phyloP scores from a whole-genome alignment of 2,888 invertebrate species.

The Pollenia amentaria region DNA sequence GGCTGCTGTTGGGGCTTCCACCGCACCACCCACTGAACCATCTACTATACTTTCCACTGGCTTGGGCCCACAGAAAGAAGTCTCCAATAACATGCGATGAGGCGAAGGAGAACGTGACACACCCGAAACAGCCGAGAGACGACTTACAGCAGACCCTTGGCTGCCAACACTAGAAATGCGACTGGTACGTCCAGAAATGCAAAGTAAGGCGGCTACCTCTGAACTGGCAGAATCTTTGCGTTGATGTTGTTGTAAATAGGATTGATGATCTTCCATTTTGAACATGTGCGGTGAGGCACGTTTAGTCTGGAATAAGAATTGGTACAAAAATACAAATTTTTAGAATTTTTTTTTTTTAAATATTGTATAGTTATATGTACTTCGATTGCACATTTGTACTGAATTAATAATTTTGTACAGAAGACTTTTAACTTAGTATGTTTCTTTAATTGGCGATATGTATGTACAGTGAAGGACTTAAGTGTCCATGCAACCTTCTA shows the following conservation, averaged over 20 bases:
- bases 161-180: slow-evolving; percentile 93
- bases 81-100: slow-evolving; percentile 95
- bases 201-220: slow-evolving; percentile 90
- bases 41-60: slow-evolving; percentile 87
- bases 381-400: too few species aligned
- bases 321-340: background rate
- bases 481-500: too few species aligned
- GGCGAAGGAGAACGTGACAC: slow-evolving; percentile 92
- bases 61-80: slow-evolving; percentile 95
- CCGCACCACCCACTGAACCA: slow-evolving; percentile 84
- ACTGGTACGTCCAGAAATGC: slow-evolving; percentile 92
- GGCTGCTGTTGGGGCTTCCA: slow-evolving; percentile 86
- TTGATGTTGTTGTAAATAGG: slow-evolving; percentile 86
- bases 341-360: background rate
- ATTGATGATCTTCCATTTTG: slow-evolving; percentile 84
- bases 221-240: slow-evolving; percentile 91
- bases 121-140: slow-evolving; percentile 86
- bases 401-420: too few species aligned
- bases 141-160: slow-evolving; percentile 89
- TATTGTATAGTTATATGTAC: too few species aligned
- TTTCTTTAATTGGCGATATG: too few species aligned
- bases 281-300: slow-evolving; percentile 84
- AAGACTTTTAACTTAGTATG: too few species aligned
- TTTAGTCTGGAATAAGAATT: slow-evolving; percentile 77
- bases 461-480: too few species aligned